Conservation (phyloP, 2,797 vertebrate genomes). For the Distichodus sexfasciatus region DNA sequence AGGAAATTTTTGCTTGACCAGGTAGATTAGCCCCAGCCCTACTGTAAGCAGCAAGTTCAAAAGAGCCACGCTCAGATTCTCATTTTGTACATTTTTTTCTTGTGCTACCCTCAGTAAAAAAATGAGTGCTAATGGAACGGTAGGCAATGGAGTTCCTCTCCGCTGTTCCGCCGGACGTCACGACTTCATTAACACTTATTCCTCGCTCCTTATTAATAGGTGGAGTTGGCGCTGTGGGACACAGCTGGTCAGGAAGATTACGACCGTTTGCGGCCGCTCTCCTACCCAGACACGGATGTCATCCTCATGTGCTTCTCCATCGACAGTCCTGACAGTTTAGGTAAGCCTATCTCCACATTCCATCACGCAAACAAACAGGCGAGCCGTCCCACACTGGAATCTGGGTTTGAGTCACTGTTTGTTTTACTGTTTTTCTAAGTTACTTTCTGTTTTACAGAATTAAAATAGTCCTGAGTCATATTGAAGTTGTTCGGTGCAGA, state of each 20-base stretch:
- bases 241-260: constrained; percentile 98
- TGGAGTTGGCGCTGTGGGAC: constrained; percentile 96
- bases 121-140: no score
- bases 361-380: not conserved
- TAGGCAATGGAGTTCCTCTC: no score
- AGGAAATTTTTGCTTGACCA: no score
- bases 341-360: constrained; percentile 64
- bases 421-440: not conserved
- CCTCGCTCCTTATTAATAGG: constrained; percentile 65
- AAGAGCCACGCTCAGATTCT: no score
- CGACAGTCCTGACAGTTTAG: constrained; percentile 96
- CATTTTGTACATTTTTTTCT: no score
- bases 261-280: constrained; percentile 91
- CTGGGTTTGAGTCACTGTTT: not conserved
- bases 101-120: no score
- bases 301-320: constrained; percentile 99
- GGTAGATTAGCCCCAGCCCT: no score
- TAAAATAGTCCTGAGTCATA: not conserved
- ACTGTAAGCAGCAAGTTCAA: no score
- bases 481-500: not conserved
- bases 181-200: not conserved
- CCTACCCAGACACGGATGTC: constrained; percentile 96
- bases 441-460: not conserved
- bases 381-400: not conserved
- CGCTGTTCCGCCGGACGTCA: not conserved